Percentiles rank a stretch among this genome's conserved stretches.
Evolutionary conservation across 2,888 invertebrate species (phyloP).

Genomic region (Parnassius smintheus): DNA sequence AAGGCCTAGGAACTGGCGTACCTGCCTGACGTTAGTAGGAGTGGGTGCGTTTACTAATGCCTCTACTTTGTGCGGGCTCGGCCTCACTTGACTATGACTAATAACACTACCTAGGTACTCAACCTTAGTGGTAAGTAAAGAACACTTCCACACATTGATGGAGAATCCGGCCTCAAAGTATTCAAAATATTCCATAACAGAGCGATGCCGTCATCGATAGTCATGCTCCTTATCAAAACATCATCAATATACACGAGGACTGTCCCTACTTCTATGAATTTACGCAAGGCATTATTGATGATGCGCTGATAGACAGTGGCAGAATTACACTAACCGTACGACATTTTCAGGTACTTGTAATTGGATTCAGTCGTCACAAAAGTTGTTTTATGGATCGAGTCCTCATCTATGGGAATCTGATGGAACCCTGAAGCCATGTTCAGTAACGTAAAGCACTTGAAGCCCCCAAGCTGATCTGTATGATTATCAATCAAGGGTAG

Average conservation of each 20-base stretch:
- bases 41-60: slow-evolving; percentile 31
- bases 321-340: slow-evolving; percentile 8
- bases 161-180: slow-evolving; percentile 34
- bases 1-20: slow-evolving; percentile 27
- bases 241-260: slow-evolving; percentile 28
- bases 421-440: slow-evolving; percentile 28
- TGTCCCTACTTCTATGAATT: slow-evolving; percentile 10
- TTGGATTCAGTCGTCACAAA: slow-evolving; percentile 19
- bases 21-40: slow-evolving; percentile 35
- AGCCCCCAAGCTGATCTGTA: slow-evolving; percentile 20
- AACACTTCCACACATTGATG: slow-evolving; percentile 31
- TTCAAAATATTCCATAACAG: slow-evolving; percentile 16
- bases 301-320: slow-evolving; percentile 17
- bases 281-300: slow-evolving; percentile 8
- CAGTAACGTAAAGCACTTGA: slow-evolving; percentile 29
- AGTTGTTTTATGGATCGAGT: slow-evolving; percentile 7
- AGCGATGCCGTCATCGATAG: slow-evolving; percentile 11
- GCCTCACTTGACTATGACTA: slow-evolving; percentile 34
- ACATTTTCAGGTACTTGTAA: slow-evolving; percentile 20
- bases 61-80: slow-evolving; percentile 34
- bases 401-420: slow-evolving; percentile 26
- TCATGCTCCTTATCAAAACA: slow-evolving; percentile 18
- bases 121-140: slow-evolving; percentile 29
- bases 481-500: slow-evolving; percentile 27
- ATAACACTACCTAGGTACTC: slow-evolving; percentile 36